Evolutionary conservation across 2,888 invertebrate genomes (phyloP).

Genomic region (Polydrusus tereticollis): DNA sequence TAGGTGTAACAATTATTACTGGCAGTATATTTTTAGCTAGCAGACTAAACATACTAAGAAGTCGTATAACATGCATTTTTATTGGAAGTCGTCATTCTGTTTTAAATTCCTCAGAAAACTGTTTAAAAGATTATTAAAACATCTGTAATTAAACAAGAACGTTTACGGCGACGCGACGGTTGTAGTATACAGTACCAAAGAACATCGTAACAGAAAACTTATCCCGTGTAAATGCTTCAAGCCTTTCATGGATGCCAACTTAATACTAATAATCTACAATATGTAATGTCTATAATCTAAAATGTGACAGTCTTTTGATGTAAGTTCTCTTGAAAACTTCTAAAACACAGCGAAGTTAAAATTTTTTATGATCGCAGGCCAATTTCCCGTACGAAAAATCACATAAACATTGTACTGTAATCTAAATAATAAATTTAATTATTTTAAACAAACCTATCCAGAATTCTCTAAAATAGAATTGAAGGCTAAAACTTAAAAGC

Average conservation of each 20-base stretch:
- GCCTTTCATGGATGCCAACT: too few species aligned
- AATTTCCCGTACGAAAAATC: background rate
- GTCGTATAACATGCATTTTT: background rate
- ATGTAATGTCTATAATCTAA: too few species aligned
- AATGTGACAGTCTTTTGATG: too few species aligned
- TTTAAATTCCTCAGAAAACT: background rate
- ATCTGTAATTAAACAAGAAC: too few species aligned
- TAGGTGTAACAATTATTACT: background rate
- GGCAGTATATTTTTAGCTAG: background rate
- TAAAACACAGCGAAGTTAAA: too few species aligned
- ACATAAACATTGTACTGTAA: background rate
- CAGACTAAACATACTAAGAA: background rate
- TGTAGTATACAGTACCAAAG: too few species aligned
- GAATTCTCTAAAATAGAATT: constrained; percentile 9
- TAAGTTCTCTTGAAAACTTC: too few species aligned
- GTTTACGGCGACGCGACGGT: too few species aligned
- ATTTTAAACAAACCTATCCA: background rate
- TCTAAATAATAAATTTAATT: constrained; percentile 12
- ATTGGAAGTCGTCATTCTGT: background rate
- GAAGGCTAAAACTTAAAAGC: background rate
- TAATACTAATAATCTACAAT: too few species aligned
- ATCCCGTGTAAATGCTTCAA: too few species aligned
- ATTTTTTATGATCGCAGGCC: background rate
- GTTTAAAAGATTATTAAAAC: background rate
- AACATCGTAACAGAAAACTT: too few species aligned